These are phyloP conservation scores for Sylvia atricapilla DNA, from an alignment of 2,113 vertebrate genomes.

Conservation along the genomic window DNA sequence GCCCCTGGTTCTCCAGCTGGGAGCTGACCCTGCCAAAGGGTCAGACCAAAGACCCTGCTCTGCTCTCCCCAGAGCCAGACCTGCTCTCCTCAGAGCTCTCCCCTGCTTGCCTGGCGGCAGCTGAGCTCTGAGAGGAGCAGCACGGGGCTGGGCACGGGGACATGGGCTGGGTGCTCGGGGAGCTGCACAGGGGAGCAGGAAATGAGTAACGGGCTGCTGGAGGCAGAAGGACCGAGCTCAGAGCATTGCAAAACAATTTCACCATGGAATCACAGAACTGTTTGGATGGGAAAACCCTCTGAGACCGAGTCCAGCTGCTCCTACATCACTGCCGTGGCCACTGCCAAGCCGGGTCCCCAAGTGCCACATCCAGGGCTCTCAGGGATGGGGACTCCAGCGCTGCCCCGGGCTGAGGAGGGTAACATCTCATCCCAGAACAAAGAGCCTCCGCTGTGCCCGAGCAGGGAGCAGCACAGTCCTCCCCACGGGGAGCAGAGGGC, in stretches of 20 bases:
- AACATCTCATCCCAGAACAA: background rate
- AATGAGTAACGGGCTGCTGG: background rate
- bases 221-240: background rate
- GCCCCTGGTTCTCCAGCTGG: fast-evolving
- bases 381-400: background rate
- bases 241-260: background rate
- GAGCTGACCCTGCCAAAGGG: fast-evolving
- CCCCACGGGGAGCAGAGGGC: fast-evolving
- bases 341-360: fast-evolving
- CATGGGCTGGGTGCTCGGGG: fast-evolving
- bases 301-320: fast-evolving
- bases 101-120: background rate
- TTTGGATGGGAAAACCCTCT: background rate
- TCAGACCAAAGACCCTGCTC: no score
- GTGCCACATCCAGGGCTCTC: background rate
- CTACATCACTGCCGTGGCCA: background rate
- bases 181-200: background rate
- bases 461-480: fast-evolving
- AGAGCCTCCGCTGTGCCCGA: fast-evolving
- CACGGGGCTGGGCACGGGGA: background rate
- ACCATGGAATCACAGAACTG: fast-evolving
- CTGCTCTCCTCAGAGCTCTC: no score
- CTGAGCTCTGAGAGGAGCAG: fast-evolving
- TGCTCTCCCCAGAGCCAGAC: no score
- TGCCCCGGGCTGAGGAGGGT: fast-evolving